These are phyloP conservation scores for Semicossyphus pulcher DNA, from an alignment of 2,113 vertebrate species.

Conservation along the genomic window DNA sequence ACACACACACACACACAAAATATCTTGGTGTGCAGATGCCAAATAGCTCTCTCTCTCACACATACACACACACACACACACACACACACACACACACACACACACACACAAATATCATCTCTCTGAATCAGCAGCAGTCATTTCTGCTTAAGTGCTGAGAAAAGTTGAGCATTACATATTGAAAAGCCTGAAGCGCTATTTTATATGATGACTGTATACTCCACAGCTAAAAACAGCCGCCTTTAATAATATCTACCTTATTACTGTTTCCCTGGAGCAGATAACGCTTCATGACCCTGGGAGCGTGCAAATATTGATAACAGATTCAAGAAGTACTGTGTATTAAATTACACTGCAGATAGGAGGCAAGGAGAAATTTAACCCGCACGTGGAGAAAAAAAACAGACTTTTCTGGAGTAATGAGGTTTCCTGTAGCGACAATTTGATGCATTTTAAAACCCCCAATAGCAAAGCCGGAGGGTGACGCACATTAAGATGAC, in stretches of 20 bases:
- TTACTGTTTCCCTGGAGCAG: slow-evolving; percentile 20
- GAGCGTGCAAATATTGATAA: slow-evolving; percentile 23
- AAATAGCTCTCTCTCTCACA: no score
- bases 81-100: slow-evolving; percentile 13
- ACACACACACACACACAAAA: slow-evolving; percentile 14
- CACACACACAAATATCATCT: slow-evolving; percentile 3
- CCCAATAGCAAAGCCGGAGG: slow-evolving; percentile 40
- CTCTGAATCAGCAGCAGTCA: slow-evolving; percentile 53
- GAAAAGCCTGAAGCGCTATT: slow-evolving; percentile 28
- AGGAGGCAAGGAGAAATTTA: background rate
- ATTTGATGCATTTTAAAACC: background rate
- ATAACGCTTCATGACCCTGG: background rate
- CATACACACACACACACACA: background rate
- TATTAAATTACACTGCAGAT: slow-evolving; percentile 3
- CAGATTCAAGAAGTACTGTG: background rate
- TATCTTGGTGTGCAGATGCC: slow-evolving; percentile 15
- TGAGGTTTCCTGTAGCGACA: background rate
- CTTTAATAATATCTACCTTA: slow-evolving; percentile 27
- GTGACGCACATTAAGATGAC: slow-evolving; percentile 17
- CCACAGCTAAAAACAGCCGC: background rate
- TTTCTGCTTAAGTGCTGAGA: slow-evolving; percentile 43
- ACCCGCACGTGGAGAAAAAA: background rate
- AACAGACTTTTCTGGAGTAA: background rate
- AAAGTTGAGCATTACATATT: slow-evolving; percentile 36
- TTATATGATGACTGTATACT: slow-evolving; percentile 14